Evolutionary conservation across 2,797 vertebrate genomes (phyloP).

Genomic region (Lophius americanus): DNA sequence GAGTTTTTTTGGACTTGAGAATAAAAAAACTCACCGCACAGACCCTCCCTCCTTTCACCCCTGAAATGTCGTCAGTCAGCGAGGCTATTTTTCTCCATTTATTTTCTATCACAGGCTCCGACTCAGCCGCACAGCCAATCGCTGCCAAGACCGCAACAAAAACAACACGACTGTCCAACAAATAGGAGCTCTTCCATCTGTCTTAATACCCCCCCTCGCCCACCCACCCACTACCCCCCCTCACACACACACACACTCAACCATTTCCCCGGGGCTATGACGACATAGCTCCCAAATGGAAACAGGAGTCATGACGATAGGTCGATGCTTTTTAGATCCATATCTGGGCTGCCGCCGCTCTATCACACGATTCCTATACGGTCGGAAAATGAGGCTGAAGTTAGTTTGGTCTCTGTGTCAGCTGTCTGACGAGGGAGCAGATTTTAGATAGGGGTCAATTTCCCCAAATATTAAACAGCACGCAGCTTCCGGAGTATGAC

Average conservation of each 20-base stretch:
- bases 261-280: constrained; percentile 54
- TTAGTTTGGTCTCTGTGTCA: constrained; percentile 62
- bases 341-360: constrained; percentile 52
- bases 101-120: constrained; percentile 71
- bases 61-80: constrained; percentile 63
- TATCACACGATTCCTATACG: constrained; percentile 41
- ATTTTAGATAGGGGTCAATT: constrained; percentile 52
- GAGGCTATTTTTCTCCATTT: constrained; percentile 69
- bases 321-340: constrained; percentile 61
- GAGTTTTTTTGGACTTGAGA: constrained; percentile 5
- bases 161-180: constrained; percentile 60
- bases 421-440: constrained; percentile 43
- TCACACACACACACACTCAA: neutral
- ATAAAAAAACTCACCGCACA: neutral
- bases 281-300: constrained; percentile 61
- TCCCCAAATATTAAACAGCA: constrained; percentile 37
- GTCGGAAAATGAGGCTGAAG: constrained; percentile 47
- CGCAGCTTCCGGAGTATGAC: neutral
- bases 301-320: constrained; percentile 59
- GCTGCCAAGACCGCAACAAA: constrained; percentile 35
- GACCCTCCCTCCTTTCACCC: constrained; percentile 6
- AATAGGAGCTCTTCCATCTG: constrained; percentile 71
- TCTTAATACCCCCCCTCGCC: constrained; percentile 28
- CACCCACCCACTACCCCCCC: neutral
- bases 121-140: constrained; percentile 61